Evolutionary conservation across 2,797 vertebrate species (phyloP).

Genomic region (Eulemur mongoz): DNA sequence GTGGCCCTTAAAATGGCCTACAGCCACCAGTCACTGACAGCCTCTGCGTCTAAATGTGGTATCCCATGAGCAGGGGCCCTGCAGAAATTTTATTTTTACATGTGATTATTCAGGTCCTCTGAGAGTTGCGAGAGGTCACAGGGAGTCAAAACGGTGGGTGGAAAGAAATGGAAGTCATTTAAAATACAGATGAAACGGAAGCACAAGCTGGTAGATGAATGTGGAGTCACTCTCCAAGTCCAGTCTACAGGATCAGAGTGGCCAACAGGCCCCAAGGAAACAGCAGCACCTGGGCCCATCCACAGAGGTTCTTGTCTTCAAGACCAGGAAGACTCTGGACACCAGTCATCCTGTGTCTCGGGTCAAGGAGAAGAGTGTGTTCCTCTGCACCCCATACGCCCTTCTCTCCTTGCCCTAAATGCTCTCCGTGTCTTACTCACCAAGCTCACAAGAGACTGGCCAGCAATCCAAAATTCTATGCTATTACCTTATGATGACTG

Average conservation of each 20-base stretch:
- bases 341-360: background rate
- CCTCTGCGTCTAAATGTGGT: background rate
- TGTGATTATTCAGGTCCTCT: background rate
- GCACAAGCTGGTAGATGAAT: background rate
- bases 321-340: background rate
- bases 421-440: background rate
- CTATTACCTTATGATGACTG: background rate
- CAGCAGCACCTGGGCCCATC: background rate
- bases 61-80: background rate
- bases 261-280: background rate
- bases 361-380: background rate
- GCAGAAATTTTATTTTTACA: conserved; percentile 22
- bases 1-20: background rate
- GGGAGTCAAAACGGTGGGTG: background rate
- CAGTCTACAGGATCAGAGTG: background rate
- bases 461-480: background rate
- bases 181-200: background rate
- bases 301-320: background rate
- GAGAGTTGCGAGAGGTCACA: background rate
- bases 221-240: background rate
- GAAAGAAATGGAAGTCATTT: conserved; percentile 13
- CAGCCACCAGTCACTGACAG: background rate
- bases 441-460: background rate
- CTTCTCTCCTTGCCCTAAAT: background rate
- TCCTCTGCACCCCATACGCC: background rate